Evolutionary conservation across 2,888 invertebrate species (phyloP), one percentile per base, ranked within the genome.

Genomic region (Callimorpha dominula): DNA sequence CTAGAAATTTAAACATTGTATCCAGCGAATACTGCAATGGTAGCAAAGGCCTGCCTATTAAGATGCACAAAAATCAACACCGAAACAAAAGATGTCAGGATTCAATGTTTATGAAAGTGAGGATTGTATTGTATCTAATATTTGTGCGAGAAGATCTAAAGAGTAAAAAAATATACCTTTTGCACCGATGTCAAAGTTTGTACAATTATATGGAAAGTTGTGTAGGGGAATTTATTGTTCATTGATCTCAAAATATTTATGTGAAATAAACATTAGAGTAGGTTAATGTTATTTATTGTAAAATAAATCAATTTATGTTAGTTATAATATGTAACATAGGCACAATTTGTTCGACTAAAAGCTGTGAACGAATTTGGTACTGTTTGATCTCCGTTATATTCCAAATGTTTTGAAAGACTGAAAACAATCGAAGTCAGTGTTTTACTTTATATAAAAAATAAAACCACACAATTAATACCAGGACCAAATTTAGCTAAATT

Each of bases 231-330:
- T 77, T 84, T 81, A 90, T 87, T 92, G 91, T 91, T 90, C 89
- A 93, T 90, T 95, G 95, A 95, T 95, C 95, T 95, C 95, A 95
- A 93, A 93, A 94, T 94, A 93, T 94, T 94, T 93, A 94, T 92
- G 89, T 93, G 87, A 90, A 90, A 90, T 91, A 90, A 85, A 87
- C 86, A 85, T 86, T 88, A 90, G 87, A 87, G 86, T 92, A 92
- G 90, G 89, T 90, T 89, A 90, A 90, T 85, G 88, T 90, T 93
- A 95, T 94, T 94, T 93, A 93, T 92, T 90, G 83, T 81, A 87
- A 88, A 84, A 84, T 83, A 83, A 77, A 83, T 79, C 71, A 76
- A 75, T 80, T 72, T 79, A 78, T 73, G 73, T 70, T 75, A 77
- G 70, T 78, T 76, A 63, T 78, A 78, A 63, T 78, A 78, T 77